Percentiles rank a stretch among this genome's conserved stretches.
Evolutionary conservation across 92 coral and sea anemone species (phyloP).

Genomic region (Desmophyllum pertusum): DNA sequence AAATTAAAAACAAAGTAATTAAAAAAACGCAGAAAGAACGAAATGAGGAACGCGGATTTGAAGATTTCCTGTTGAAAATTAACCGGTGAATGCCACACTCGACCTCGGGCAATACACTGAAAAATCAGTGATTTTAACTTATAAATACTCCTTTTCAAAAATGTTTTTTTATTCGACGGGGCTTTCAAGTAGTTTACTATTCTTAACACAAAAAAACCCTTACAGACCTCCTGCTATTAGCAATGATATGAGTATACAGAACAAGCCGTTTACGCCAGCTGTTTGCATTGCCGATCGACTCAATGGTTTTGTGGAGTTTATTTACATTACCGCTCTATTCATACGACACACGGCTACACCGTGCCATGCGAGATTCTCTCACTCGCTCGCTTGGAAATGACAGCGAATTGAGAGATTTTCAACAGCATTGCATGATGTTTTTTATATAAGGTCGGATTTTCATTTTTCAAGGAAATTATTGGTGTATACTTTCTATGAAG

Average conservation of each 20-base stretch:
- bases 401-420: not conserved
- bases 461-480: not conserved
- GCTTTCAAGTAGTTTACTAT: too few species aligned
- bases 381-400: not conserved
- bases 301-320: too few species aligned
- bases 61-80: not conserved
- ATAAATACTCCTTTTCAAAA: not conserved
- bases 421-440: not conserved
- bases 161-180: too few species aligned
- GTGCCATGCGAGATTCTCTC: not conserved
- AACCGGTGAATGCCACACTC: not conserved
- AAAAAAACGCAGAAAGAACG: not conserved
- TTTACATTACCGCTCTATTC: not conserved
- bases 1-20: not conserved
- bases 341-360: not conserved
- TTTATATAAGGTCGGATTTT: not conserved
- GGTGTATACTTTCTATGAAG: not conserved
- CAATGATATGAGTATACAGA: not conserved
- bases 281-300: not conserved
- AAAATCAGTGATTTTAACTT: not conserved
- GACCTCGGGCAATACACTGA: not conserved
- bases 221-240: not conserved
- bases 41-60: not conserved
- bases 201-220: not conserved
- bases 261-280: not conserved